phyloP scores from a whole-genome alignment of 1,140 invertebrate species.

The Tetraneura akinire region DNA sequence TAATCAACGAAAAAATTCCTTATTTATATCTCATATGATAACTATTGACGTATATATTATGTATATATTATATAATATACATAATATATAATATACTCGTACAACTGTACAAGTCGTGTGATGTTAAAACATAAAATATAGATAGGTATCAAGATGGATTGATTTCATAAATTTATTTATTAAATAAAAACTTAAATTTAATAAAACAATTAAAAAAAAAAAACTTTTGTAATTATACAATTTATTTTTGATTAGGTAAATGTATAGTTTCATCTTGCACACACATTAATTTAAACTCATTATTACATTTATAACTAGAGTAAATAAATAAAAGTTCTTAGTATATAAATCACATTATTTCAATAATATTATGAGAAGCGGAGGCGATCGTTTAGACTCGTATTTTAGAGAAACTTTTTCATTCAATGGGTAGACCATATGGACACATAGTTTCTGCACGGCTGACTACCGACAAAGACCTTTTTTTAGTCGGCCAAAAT shows the following conservation, averaged over 20 bases:
- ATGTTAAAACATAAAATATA: not conserved
- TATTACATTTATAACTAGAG: not conserved
- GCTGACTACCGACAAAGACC: constrained; percentile 34
- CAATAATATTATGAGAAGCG: constrained; percentile 32
- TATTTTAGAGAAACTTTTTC: constrained; percentile 26
- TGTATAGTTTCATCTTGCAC: not conserved
- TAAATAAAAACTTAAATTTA: too few species aligned
- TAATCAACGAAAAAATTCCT: not conserved
- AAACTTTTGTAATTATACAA: too few species aligned
- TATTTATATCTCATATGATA: too few species aligned
- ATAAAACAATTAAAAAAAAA: too few species aligned
- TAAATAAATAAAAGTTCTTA: not conserved
- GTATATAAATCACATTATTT: constrained; percentile 32
- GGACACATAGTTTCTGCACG: constrained; percentile 49
- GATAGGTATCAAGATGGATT: not conserved
- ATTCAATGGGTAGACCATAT: constrained; percentile 39
- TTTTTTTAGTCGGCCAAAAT: constrained; percentile 48
- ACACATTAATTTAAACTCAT: not conserved
- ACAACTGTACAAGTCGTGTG: too few species aligned
- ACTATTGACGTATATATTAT: too few species aligned
- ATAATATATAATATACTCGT: too few species aligned
- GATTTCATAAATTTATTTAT: not conserved
- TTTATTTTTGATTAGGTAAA: too few species aligned
- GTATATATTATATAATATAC: too few species aligned
- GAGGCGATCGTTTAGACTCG: constrained; percentile 34